These are phyloP conservation scores for Halictus ligatus DNA, from an alignment of 2,888 invertebrate genomes.

Conservation along the genomic window DNA sequence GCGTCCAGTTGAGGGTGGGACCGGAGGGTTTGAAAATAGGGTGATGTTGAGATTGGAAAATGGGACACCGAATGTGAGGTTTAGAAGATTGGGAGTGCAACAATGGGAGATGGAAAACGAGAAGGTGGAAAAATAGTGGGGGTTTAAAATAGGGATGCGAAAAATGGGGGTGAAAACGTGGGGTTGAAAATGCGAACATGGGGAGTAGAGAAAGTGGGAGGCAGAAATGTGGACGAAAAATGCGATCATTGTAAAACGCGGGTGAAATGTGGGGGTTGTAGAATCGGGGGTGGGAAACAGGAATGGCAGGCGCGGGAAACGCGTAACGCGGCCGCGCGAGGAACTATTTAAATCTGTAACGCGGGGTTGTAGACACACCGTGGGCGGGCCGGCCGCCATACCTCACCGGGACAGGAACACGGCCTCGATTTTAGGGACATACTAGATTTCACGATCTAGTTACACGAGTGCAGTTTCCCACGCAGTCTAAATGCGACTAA, in stretches of 20 bases:
- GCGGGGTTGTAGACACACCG: slow-evolving; percentile 67
- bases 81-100: too few species aligned
- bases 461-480: slow-evolving; percentile 75
- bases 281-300: neutral
- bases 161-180: neutral
- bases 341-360: slow-evolving; percentile 73
- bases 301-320: slow-evolving; percentile 21
- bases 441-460: slow-evolving; percentile 73
- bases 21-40: neutral
- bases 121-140: neutral
- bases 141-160: neutral
- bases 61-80: neutral
- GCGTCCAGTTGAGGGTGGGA: neutral
- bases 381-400: slow-evolving; percentile 69
- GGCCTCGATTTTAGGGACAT: slow-evolving; percentile 75
- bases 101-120: too few species aligned
- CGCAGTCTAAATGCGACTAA: slow-evolving; percentile 75
- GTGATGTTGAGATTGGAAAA: neutral
- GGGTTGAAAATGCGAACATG: neutral
- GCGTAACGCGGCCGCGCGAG: slow-evolving; percentile 45
- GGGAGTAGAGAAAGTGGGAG: fast-evolving
- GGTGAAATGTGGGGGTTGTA: neutral
- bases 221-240: neutral
- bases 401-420: slow-evolving; percentile 73
- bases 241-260: neutral